A percentile compares a stretch with the other conserved stretches of the same genome.
Conservation (phyloP, 2,888 invertebrate species). For the Thymelicus lineola region DNA sequence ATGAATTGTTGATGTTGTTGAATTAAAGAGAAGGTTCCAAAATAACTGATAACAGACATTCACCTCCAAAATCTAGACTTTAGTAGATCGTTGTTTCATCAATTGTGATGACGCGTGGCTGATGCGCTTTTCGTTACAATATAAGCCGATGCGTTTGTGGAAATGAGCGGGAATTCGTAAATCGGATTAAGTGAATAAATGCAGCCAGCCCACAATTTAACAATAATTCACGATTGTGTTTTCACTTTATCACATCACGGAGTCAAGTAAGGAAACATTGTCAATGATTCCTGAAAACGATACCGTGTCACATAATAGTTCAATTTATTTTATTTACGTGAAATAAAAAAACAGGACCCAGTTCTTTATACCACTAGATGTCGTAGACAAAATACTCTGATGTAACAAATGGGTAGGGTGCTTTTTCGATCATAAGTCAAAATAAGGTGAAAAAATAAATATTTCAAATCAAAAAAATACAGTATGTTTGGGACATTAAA, state of each 20-base stretch:
- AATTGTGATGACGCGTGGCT: conserved; percentile 66
- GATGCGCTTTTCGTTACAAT: conserved; percentile 68
- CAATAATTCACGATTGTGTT: conserved; percentile 52
- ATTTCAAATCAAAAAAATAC: no score
- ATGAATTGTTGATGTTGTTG: no score
- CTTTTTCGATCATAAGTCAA: no score
- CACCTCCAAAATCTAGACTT: conserved; percentile 41
- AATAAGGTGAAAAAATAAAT: no score
- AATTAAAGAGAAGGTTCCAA: no score
- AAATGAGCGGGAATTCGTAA: conserved; percentile 62
- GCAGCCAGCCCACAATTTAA: conserved; percentile 50
- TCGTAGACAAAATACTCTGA: no score
- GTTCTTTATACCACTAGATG: no score
- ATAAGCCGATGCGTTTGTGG: conserved; percentile 63
- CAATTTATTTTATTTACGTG: no score
- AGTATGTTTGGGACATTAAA: no score
- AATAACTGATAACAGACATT: neutral
- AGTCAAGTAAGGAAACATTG: neutral
- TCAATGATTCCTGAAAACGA: neutral
- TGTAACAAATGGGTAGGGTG: no score
- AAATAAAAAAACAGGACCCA: no score
- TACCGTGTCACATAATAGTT: neutral
- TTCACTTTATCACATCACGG: neutral
- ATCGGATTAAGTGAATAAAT: conserved; percentile 59
- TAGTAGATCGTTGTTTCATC: conserved; percentile 57